phyloP scores from a whole-genome alignment of 1,140 invertebrate species.

The Rhopalosiphum maidis region DNA sequence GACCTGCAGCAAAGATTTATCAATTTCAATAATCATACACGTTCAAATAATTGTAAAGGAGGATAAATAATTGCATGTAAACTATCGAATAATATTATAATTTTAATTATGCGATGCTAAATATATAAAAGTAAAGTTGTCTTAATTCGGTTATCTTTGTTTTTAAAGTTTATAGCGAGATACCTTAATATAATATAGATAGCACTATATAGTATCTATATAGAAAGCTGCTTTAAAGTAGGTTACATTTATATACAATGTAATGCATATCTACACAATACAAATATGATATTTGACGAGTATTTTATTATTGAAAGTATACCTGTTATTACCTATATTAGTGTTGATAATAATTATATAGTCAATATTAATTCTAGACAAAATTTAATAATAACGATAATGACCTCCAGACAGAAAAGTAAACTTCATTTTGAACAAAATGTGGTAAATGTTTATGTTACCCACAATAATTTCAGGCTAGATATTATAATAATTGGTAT shows the following conservation, averaged over 20 bases:
- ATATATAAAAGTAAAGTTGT: neutral
- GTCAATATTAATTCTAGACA: neutral
- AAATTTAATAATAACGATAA: slow-evolving; percentile 12
- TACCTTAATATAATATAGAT: neutral
- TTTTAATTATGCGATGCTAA: neutral
- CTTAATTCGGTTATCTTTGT: neutral
- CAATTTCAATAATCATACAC: neutral
- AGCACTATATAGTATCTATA: neutral
- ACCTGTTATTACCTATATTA: neutral
- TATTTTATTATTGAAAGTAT: neutral
- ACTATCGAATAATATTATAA: neutral
- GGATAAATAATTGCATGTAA: neutral
- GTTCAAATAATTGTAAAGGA: neutral
- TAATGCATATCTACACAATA: neutral
- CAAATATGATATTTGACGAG: neutral
- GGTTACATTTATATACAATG: neutral
- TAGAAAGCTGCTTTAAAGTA: neutral
- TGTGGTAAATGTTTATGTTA: neutral
- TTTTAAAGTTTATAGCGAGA: neutral
- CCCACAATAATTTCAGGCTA: neutral
- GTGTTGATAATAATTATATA: neutral
- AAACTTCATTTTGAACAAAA: neutral
- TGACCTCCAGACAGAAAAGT: slow-evolving; percentile 11
- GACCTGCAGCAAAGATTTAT: neutral
- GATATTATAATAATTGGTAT: neutral